Evolutionary conservation across 2,113 vertebrate genomes (phyloP).

Genomic region (Suricata suricatta): DNA sequence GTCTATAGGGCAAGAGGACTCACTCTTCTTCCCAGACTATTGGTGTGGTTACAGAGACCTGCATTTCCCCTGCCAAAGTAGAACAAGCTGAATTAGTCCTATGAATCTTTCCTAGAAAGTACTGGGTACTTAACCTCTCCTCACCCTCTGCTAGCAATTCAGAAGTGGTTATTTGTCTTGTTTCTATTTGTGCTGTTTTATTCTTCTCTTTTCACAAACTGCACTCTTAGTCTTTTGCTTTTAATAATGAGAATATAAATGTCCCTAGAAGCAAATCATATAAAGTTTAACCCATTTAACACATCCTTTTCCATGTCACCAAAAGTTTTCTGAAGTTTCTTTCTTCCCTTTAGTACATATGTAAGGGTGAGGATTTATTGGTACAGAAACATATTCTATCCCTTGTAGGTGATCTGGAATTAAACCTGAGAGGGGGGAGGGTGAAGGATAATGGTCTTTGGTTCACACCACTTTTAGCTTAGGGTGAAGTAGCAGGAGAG

Average conservation of each 20-base stretch:
- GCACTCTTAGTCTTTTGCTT: background rate
- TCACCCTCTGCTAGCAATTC: slow-evolving; percentile 64
- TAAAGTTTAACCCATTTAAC: slow-evolving; percentile 34
- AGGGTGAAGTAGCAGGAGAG: background rate
- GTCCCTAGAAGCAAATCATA: background rate
- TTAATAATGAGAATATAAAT: slow-evolving; percentile 47
- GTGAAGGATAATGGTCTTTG: background rate
- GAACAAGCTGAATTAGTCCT: slow-evolving; percentile 59
- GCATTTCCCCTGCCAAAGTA: slow-evolving; percentile 19
- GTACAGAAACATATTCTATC: background rate
- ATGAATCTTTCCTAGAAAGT: slow-evolving; percentile 69
- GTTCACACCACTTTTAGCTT: background rate
- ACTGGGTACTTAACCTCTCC: slow-evolving; percentile 67
- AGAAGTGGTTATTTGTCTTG: slow-evolving; percentile 66
- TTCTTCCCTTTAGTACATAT: background rate
- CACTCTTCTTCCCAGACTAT: slow-evolving; percentile 2
- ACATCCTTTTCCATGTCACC: background rate
- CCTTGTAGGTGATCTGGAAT: background rate
- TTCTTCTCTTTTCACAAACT: slow-evolving; percentile 41
- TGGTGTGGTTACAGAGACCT: background rate
- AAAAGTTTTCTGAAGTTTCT: background rate
- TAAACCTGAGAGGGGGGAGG: background rate
- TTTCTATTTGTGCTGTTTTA: slow-evolving; percentile 63
- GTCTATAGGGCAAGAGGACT: background rate
- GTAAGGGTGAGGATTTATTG: background rate